Conservation (phyloP, 2,797 vertebrate genomes). For the Lacerta agilis region DNA sequence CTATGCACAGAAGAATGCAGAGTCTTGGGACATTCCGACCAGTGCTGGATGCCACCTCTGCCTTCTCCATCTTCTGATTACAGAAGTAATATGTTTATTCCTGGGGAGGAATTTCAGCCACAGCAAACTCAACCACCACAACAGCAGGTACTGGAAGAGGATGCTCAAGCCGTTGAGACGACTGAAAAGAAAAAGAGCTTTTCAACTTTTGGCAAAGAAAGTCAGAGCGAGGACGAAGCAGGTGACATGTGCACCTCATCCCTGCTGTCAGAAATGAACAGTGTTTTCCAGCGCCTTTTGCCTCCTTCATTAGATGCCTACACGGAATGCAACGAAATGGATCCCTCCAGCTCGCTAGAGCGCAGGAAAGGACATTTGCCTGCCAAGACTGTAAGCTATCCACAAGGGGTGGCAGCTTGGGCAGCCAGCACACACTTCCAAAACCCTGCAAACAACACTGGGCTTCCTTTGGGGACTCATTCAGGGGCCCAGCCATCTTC, state of each 20-base stretch:
- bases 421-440: slow-evolving; percentile 97
- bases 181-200: slow-evolving; percentile 92
- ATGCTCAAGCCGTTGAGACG: slow-evolving; percentile 76
- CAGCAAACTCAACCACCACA: slow-evolving; percentile 78
- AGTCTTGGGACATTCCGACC: slow-evolving; percentile 95
- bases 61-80: slow-evolving; percentile 91
- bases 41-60: slow-evolving; percentile 98
- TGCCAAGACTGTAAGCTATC: slow-evolving; percentile 87
- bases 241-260: slow-evolving; percentile 89
- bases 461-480: slow-evolving; percentile 82
- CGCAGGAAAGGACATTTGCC: slow-evolving; percentile 88
- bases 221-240: slow-evolving; percentile 73
- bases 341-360: slow-evolving; percentile 87
- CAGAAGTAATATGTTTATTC: slow-evolving; percentile 96
- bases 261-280: slow-evolving; percentile 95
- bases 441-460: slow-evolving; percentile 86
- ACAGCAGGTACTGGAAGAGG: slow-evolving; percentile 82
- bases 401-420: slow-evolving; percentile 94
- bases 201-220: slow-evolving; percentile 95
- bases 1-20: slow-evolving; percentile 96
- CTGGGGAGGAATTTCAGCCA: slow-evolving; percentile 88
- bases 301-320: slow-evolving; percentile 89
- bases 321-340: slow-evolving; percentile 83
- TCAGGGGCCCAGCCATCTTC: slow-evolving; percentile 81
- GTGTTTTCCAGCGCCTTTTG: slow-evolving; percentile 93